Conservation (phyloP, 2,113 vertebrate genomes). For the Sinosuthora webbiana region DNA sequence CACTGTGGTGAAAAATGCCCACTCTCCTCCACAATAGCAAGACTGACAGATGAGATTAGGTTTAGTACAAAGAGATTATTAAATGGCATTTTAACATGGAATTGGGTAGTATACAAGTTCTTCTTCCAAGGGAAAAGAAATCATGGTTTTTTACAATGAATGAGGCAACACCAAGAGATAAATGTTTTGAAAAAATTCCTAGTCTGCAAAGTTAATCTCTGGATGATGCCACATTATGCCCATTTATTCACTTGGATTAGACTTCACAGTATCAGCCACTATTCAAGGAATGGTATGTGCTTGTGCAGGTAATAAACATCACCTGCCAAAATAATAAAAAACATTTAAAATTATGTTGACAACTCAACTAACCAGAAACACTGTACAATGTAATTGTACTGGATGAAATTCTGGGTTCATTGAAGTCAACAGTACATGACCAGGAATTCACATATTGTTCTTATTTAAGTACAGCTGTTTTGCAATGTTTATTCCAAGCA, state of each 20-base stretch:
- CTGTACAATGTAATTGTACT: not conserved
- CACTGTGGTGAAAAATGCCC: not conserved
- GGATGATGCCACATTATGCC: not conserved
- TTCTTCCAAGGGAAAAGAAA: not conserved
- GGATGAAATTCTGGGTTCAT: not conserved
- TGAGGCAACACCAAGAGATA: not conserved
- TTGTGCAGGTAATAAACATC: not conserved
- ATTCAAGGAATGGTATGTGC: not conserved
- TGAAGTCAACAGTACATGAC: not conserved
- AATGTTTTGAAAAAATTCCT: not conserved
- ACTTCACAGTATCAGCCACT: not conserved
- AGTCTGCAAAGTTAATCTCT: not conserved
- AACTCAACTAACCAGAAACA: not conserved
- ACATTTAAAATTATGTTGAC: not conserved
- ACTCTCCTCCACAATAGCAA: not conserved
- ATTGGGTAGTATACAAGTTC: fast-evolving
- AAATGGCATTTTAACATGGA: not conserved
- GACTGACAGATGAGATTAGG: not conserved
- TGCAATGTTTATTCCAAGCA: conserved; percentile 26
- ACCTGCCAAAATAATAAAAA: not conserved
- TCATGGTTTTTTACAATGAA: not conserved
- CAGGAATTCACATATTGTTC: conserved; percentile 52
- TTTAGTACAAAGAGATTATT: not conserved
- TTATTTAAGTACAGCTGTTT: conserved; percentile 49
- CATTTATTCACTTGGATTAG: not conserved